Evolutionary conservation across 92 coral and sea anemone species (phyloP).

Genomic region (Paragorgia papillata): DNA sequence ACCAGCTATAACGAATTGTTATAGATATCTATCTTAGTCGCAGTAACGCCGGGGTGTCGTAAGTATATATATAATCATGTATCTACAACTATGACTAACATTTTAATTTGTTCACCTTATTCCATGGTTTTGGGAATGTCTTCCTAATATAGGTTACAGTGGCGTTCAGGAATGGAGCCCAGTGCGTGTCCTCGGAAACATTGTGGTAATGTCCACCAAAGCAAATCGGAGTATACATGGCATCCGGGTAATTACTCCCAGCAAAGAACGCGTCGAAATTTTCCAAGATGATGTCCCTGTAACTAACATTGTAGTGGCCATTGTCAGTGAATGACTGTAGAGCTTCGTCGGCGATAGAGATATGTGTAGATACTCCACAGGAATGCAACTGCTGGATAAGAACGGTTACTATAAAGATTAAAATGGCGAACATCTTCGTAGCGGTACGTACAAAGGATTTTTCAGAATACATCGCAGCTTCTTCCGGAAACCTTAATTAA

Average conservation of each 20-base stretch:
- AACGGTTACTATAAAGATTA: background rate
- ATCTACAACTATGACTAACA: too few relatives aligned
- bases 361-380: conserved; percentile 94
- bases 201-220: conserved; percentile 76
- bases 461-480: too few relatives aligned
- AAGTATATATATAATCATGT: too few relatives aligned
- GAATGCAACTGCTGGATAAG: background rate
- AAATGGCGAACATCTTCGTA: background rate
- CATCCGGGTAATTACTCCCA: conserved; percentile 92
- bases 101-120: conserved; percentile 73
- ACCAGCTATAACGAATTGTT: too few relatives aligned
- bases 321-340: conserved; percentile 75
- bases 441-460: too few relatives aligned
- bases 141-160: conserved; percentile 83
- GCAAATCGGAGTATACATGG: conserved; percentile 84
- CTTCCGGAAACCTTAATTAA: too few relatives aligned
- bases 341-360: conserved; percentile 87
- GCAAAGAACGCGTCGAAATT: conserved; percentile 91
- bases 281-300: conserved; percentile 71
- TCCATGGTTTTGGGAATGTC: conserved; percentile 95
- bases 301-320: conserved; percentile 67
- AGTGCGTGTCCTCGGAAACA: conserved; percentile 90
- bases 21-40: too few relatives aligned
- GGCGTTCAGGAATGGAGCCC: conserved; percentile 94
- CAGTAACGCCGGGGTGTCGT: too few relatives aligned